Conservation (phyloP, 2,888 invertebrate genomes). For the Chymomyza procnemis region DNA sequence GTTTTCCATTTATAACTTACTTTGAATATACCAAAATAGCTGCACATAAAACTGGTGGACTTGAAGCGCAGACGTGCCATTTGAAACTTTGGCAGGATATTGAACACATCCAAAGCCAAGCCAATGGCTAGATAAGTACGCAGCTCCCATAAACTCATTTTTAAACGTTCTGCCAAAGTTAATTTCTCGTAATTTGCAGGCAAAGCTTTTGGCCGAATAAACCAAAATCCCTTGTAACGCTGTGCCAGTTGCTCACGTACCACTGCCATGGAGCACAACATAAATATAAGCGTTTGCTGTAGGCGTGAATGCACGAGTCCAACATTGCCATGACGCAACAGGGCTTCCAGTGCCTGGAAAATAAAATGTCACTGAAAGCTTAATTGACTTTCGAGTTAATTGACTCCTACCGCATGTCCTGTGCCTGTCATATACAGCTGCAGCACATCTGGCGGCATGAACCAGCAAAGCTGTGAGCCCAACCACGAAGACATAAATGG, state of each 20-base stretch:
- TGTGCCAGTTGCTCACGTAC: constrained; percentile 33
- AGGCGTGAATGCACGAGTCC: constrained; percentile 39
- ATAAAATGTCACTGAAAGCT: background rate
- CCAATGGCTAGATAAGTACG: constrained; percentile 46
- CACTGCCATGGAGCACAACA: constrained; percentile 46
- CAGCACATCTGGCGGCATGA: constrained; percentile 28
- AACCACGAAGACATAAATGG: constrained; percentile 34
- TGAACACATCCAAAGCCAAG: constrained; percentile 42
- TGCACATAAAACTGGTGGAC: constrained; percentile 40
- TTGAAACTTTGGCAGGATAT: constrained; percentile 9
- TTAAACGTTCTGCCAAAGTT: constrained; percentile 12
- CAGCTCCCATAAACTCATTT: constrained; percentile 31
- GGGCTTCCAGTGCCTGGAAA: constrained; percentile 41
- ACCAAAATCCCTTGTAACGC: constrained; percentile 51
- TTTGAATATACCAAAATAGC: constrained; percentile 49
- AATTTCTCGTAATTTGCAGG: constrained; percentile 26
- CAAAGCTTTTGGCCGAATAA: constrained; percentile 41
- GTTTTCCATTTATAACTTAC: constrained; percentile 11
- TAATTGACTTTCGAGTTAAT: background rate
- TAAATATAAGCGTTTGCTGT: constrained; percentile 52
- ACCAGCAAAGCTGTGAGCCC: constrained; percentile 34
- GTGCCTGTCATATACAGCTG: constrained; percentile 43
- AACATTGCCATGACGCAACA: constrained; percentile 39
- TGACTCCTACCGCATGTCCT: constrained; percentile 38
- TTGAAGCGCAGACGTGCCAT: constrained; percentile 26